phyloP scores from a whole-genome alignment of 2,113 vertebrate species.

The Tetrao urogallus region DNA sequence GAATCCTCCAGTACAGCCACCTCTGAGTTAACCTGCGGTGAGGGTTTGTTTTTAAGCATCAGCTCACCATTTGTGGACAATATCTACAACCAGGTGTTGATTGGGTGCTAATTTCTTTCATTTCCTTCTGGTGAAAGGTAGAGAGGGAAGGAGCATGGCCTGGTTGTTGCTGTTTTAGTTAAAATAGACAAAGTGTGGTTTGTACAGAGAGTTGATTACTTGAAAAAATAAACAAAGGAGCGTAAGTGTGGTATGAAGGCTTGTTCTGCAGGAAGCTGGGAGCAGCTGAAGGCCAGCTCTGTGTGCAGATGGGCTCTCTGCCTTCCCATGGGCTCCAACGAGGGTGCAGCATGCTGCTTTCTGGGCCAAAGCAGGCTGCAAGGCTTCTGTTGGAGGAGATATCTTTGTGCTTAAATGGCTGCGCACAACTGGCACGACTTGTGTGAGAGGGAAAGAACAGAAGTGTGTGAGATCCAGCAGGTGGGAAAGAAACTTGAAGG shows the following conservation, averaged over 20 bases:
- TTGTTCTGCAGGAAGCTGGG: not conserved
- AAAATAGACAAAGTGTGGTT: not conserved
- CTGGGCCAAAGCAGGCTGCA: not conserved
- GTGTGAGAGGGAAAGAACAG: not conserved
- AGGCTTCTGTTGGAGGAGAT: not conserved
- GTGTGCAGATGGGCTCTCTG: not conserved
- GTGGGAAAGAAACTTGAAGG: not conserved
- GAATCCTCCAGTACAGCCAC: not conserved
- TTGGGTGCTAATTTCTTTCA: constrained; percentile 44
- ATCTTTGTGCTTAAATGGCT: not conserved
- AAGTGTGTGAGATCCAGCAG: not conserved
- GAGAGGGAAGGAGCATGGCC: not conserved
- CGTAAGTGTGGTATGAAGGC: rapidly evolving
- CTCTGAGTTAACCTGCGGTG: not conserved
- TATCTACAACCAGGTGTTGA: constrained; percentile 19
- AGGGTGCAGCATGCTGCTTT: not conserved
- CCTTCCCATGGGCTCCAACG: not conserved
- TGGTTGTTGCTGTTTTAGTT: not conserved
- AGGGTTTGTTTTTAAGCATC: not conserved
- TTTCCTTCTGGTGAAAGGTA: not conserved
- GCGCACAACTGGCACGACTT: not conserved
- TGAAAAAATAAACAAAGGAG: not conserved
- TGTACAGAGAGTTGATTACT: not conserved
- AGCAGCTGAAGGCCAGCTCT: not conserved
- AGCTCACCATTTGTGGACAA: not conserved